Base-by-base conservation (phyloP, 2,797 vertebrate genomes). In the Leucoraja ocellata region DNA sequence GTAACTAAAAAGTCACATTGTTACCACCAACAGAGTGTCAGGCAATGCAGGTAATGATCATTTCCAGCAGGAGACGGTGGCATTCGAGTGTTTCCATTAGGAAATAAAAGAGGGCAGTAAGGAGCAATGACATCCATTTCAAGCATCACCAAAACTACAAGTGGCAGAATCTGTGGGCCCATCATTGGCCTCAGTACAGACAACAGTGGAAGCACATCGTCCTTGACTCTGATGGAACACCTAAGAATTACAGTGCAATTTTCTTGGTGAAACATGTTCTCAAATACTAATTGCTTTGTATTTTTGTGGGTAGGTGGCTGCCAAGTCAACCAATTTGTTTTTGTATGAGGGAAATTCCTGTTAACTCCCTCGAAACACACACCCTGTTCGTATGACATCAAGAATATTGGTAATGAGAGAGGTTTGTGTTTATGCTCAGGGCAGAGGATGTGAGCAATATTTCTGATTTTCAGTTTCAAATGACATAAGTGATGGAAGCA, bases 381-480 rank as follows among this genome's bases (percentile, higher is more conserved):
- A 88, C n/a, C 61, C 84, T 88, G 61, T 65, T 32, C 32, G n/a
- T n/a, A 65, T 65, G 14, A 88, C 28, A n/a, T 88, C 61, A 65
- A 4, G 1, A 86, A 86, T 23, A 58, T 28, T 63, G 11, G 10
- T 25, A 16, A 61, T 21, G 65, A 3, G 14, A 65, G 61, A 18
- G 28, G 28, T 32, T 18, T 21, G 6, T 18, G 61, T 65, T 88
- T 36, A 65, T 6, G 63, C 14, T 32, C 39, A 16, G 90, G 39
- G 90, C 46, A 76, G 23, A 76, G 65, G 36, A 92, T 74, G 46
- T 91, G 65, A 46, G 68, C 68, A 91, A 91, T 25, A 91, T 63
- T 92, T 76, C 39, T 76, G 28, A 58, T n/a, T 76, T 92, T 92
- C 90, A 76, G 1, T 10, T 58, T 92, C 5, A 25, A 92, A 2